Percentiles rank a stretch among this genome's conserved stretches.
These are phyloP conservation scores for Brotula barbata DNA, from an alignment of 2,797 vertebrate genomes.

Conservation along the genomic window DNA sequence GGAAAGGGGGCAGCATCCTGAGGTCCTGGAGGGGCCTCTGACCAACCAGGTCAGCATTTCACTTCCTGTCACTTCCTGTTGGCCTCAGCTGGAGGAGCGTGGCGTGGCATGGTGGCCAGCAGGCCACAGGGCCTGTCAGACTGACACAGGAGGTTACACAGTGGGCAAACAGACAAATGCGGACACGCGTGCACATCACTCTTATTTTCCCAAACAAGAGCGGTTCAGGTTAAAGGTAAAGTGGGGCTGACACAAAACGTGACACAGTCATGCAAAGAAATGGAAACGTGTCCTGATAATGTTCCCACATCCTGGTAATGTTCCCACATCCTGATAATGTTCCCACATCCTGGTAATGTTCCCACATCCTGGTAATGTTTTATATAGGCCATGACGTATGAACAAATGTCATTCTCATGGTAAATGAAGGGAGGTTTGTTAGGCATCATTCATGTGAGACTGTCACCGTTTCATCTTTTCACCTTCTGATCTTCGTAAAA, in stretches of 20 bases:
- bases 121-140: conserved; percentile 66
- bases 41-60: conserved; percentile 78
- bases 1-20: conserved; percentile 66
- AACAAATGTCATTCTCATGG: conserved; percentile 22
- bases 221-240: conserved; percentile 43
- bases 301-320: conserved; percentile 9
- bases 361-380: conserved; percentile 1
- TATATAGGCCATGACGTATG: conserved; percentile 21
- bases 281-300: conserved; percentile 25
- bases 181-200: conserved; percentile 9
- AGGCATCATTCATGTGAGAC: conserved; percentile 3
- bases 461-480: not conserved
- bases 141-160: conserved; percentile 74
- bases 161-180: conserved; percentile 53
- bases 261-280: conserved; percentile 5
- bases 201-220: conserved; percentile 45
- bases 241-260: conserved; percentile 26
- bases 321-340: too few species aligned
- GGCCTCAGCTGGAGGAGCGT: conserved; percentile 64
- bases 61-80: conserved; percentile 76
- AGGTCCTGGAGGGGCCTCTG: conserved; percentile 56
- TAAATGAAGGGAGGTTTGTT: conserved; percentile 20
- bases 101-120: conserved; percentile 63
- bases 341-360: too few species aligned
- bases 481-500: conserved; percentile 8